Conservation (phyloP, 2,888 invertebrate species). For the Tenthredo distinguenda region DNA sequence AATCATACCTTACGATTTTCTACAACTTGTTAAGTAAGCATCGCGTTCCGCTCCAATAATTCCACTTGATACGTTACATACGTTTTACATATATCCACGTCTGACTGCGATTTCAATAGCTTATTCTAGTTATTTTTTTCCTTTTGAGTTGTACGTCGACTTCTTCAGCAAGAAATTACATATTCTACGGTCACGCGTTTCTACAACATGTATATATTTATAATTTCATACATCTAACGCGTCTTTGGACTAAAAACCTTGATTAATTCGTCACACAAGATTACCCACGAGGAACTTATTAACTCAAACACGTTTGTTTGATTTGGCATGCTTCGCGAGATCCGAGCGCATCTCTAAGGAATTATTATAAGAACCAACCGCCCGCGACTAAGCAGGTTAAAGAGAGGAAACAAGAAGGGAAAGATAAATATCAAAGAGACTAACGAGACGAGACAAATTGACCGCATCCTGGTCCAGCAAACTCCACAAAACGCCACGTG, state of each 20-base stretch:
- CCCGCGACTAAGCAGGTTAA: neutral
- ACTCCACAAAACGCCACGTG: neutral
- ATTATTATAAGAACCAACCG: neutral
- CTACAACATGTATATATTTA: neutral
- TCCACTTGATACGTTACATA: neutral
- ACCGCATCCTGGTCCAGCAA: slow-evolving; percentile 39
- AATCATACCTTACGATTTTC: slow-evolving; percentile 30
- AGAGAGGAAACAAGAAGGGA: neutral
- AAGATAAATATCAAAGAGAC: slow-evolving; percentile 14
- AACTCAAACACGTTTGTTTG: neutral
- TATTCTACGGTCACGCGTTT: neutral
- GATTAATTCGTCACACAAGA: slow-evolving; percentile 30
- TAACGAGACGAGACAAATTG: slow-evolving; percentile 56
- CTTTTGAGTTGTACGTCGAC: neutral
- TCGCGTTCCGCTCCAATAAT: slow-evolving; percentile 30
- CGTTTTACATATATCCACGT: neutral
- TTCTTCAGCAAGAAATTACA: neutral
- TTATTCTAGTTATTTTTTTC: neutral
- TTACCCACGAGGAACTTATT: neutral
- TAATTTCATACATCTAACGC: neutral
- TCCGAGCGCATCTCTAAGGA: neutral
- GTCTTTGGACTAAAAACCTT: neutral
- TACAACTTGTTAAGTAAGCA: slow-evolving; percentile 37
- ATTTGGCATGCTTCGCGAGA: slow-evolving; percentile 17
- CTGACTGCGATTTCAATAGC: neutral